Conservation (phyloP, 2,113 vertebrate species). For the Brachypodius melanocephalos region DNA sequence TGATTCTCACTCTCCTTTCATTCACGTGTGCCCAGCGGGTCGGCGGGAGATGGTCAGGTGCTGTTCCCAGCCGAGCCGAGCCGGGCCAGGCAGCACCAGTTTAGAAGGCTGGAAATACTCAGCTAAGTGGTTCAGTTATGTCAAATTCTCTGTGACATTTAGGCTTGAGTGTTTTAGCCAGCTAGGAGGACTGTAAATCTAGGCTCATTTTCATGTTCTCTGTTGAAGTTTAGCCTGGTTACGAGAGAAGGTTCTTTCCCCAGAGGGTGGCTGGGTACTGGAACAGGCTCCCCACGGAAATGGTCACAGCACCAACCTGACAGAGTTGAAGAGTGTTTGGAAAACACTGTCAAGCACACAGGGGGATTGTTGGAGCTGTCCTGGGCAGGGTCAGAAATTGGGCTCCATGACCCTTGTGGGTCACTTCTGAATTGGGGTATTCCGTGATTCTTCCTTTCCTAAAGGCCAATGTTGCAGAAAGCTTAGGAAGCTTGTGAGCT, state of each 20-base stretch:
- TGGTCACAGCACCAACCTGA: background rate
- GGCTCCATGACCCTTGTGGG: background rate
- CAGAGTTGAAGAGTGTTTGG: background rate
- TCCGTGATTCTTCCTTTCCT: background rate
- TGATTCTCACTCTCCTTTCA: background rate
- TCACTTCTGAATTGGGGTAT: background rate
- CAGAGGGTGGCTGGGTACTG: background rate
- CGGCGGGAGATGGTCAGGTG: background rate
- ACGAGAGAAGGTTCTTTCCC: background rate
- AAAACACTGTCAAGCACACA: accelerated
- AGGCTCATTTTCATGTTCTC: background rate
- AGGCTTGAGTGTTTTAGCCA: background rate
- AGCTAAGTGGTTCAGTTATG: no score
- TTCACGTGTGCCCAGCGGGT: background rate
- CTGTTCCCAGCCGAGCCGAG: background rate
- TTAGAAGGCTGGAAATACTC: background rate
- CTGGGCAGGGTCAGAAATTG: background rate
- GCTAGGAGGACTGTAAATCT: background rate
- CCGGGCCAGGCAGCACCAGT: background rate
- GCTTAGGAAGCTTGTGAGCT: background rate
- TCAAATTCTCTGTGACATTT: background rate
- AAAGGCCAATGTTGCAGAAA: background rate
- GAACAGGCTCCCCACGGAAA: background rate
- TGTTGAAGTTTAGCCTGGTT: background rate
- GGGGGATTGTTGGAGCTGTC: background rate